Base-by-base conservation (phyloP, 2,113 vertebrate species). In the Ictalurus furcatus region DNA sequence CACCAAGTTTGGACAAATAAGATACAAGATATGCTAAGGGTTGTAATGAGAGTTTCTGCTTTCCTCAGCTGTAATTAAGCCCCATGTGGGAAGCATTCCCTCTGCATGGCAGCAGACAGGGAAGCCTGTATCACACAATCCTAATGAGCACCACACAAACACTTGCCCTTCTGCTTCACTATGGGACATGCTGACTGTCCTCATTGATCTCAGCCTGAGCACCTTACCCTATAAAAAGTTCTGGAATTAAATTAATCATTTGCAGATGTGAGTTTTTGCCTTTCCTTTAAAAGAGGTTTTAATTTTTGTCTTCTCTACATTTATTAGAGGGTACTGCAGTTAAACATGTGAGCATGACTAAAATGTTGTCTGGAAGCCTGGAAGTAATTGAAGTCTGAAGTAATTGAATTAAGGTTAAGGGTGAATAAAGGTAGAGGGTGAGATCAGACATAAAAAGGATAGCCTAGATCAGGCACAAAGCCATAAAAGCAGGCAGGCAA, bases 181-280 rank as follows among this genome's bases (percentile, higher is more conserved):
- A 40, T 91, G 90, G 93, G 94, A 93, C 82, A 86, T 90, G 90
- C 90, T 90, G 90, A 90, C 91, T 90, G 92, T 93, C 91, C 92
- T 86, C 88, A 83, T 90, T 48, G 92, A 90, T 94, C 93, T 94
- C 93, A 89, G 91, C 88, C 91, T 89, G 86, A 93, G 91, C 90
- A 94, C 91, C 93, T 93, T 92, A 84, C 17, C 89, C 48, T 71
- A 89, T 89, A 92, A 92, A 88, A 84, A 48, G 90, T 61, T 81
- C 85, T 94, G 94, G 93, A 94, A 92, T 21, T 63, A 92, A 93
- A 96, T 96, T 80, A 95, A 96, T 95, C 92, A 92, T 91, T 90
- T 88, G 16, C 74, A 90, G 90, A 76, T 85, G 91, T 73, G 92
- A 90, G 19, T 7, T 73, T 92, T 82, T 90, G 67, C 65, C 28